These are phyloP conservation scores for Andrena praecox DNA, from an alignment of 2,888 invertebrate species.

Conservation along the genomic window DNA sequence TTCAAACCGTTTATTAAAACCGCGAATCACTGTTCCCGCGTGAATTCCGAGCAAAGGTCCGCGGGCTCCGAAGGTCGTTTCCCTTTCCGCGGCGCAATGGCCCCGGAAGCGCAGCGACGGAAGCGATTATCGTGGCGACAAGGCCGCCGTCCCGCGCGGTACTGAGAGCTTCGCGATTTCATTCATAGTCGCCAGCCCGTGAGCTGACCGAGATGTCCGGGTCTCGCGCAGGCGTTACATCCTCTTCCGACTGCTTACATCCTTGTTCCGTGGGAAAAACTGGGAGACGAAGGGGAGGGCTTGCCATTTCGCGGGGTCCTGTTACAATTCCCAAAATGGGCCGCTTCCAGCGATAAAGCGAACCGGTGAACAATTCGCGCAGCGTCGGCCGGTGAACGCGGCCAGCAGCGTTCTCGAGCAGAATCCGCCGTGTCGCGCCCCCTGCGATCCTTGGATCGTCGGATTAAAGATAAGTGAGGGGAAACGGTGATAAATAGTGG, in stretches of 20 bases:
- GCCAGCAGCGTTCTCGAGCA: too few species aligned
- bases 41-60: background rate
- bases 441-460: too few species aligned
- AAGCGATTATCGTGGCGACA: background rate
- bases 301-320: background rate
- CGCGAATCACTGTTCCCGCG: too few species aligned
- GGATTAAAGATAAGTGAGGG: too few species aligned
- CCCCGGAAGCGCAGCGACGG: background rate
- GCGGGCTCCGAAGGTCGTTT: background rate
- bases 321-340: background rate
- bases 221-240: conserved; percentile 74
- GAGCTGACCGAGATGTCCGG: conserved; percentile 24
- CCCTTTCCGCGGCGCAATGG: background rate
- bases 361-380: too few species aligned
- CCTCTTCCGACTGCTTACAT: conserved; percentile 17
- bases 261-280: background rate
- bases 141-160: conserved; percentile 73
- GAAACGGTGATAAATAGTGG: too few species aligned
- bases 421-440: too few species aligned
- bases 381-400: too few species aligned
- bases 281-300: background rate
- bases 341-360: background rate
- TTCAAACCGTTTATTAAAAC: too few species aligned
- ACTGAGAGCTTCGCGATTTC: conserved; percentile 69
- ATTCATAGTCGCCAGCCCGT: conserved; percentile 57